Conservation (phyloP, 2,113 vertebrate species). For the Coryphaenoides rupestris region DNA sequence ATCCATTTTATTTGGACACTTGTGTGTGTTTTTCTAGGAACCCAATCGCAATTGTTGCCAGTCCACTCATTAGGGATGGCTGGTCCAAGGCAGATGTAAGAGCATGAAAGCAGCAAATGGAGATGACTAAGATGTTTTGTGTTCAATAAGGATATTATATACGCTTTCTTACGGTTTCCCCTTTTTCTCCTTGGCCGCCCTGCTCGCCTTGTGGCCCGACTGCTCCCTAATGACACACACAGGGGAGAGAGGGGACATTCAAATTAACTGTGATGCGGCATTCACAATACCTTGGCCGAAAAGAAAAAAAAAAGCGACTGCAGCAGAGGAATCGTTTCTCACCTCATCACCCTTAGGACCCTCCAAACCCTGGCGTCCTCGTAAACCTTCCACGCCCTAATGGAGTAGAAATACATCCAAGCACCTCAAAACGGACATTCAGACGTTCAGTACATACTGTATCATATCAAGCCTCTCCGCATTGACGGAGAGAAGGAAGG, state of each 20-base stretch:
- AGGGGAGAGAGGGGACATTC: not conserved
- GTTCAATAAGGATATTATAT: not conserved
- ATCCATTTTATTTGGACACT: too few relatives aligned
- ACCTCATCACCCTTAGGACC: slow-evolving; percentile 75
- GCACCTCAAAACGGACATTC: not conserved
- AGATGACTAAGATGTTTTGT: not conserved
- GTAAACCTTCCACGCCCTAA: slow-evolving; percentile 74
- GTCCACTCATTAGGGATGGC: too few relatives aligned
- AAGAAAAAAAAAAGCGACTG: too few relatives aligned
- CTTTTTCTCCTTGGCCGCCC: slow-evolving; percentile 64
- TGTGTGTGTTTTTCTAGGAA: too few relatives aligned
- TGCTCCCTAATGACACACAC: slow-evolving; percentile 60
- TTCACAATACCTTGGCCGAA: too few relatives aligned
- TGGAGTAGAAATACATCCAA: not conserved
- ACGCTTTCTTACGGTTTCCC: slow-evolving; percentile 66
- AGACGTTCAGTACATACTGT: too few relatives aligned
- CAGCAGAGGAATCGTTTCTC: slow-evolving; percentile 26
- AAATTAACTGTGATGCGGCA: not conserved
- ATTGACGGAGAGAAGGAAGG: not conserved
- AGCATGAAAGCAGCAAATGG: not conserved
- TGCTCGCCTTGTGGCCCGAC: slow-evolving; percentile 59
- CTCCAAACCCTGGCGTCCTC: slow-evolving; percentile 68
- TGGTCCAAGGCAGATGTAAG: too few relatives aligned
- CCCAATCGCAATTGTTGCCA: too few relatives aligned
- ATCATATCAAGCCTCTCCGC: too few relatives aligned